Conservation (phyloP, 2,113 vertebrate species). For the Paradisaea rubra region DNA sequence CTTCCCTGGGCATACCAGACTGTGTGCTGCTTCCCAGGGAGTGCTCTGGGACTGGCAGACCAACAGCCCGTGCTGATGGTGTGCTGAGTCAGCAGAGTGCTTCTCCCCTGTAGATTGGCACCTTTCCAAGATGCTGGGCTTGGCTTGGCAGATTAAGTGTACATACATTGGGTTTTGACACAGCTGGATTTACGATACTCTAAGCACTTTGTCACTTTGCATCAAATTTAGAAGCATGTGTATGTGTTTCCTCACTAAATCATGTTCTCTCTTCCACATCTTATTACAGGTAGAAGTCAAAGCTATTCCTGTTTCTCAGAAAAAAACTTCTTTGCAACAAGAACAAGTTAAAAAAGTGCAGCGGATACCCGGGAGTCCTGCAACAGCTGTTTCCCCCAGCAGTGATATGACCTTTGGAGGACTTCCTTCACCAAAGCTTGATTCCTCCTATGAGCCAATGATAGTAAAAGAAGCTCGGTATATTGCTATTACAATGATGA, state of each 20-base stretch:
- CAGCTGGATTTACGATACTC: neutral
- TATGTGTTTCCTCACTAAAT: neutral
- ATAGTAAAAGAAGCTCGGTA: conserved; percentile 98
- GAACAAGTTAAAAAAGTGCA: conserved; percentile 88
- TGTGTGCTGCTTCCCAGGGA: neutral
- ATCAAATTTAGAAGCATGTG: neutral
- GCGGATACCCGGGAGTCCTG: conserved; percentile 83
- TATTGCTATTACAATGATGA: conserved; percentile 99
- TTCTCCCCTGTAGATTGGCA: neutral
- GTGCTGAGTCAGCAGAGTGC: neutral
- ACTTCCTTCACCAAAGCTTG: conserved; percentile 91
- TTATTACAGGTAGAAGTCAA: conserved; percentile 91
- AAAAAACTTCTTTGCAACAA: conserved; percentile 89
- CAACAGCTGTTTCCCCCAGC: conserved; percentile 67
- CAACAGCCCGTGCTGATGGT: neutral
- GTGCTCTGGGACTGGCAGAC: neutral
- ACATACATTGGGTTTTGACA: neutral
- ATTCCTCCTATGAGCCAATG: conserved; percentile 96
- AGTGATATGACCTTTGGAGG: conserved; percentile 92
- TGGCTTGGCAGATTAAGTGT: neutral
- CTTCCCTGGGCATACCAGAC: neutral
- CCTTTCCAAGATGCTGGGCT: neutral
- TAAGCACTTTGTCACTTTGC: neutral
- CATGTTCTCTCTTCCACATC: neutral
- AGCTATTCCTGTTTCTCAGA: conserved; percentile 96